Evolutionary conservation across 2,888 invertebrate genomes (phyloP).

Genomic region (Isotomurus palustris): DNA sequence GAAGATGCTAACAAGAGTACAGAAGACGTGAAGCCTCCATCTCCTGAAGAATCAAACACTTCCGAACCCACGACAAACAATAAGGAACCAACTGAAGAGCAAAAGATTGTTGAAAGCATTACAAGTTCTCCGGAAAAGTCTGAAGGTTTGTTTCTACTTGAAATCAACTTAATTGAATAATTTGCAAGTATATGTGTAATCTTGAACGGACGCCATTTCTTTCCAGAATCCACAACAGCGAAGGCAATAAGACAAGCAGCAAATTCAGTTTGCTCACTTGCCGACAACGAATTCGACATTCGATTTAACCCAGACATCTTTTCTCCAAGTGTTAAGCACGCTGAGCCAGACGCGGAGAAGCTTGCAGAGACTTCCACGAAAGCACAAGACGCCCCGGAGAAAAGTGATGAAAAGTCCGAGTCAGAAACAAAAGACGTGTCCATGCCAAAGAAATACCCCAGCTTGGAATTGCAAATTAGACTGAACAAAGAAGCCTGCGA

Average conservation of each 20-base stretch:
- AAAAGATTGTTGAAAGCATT: slow-evolving; percentile 84
- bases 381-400: neutral
- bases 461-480: slow-evolving; percentile 42
- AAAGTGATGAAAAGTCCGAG: neutral
- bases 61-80: slow-evolving; percentile 46
- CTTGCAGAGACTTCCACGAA: neutral
- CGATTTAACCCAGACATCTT: slow-evolving; percentile 98
- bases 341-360: slow-evolving; percentile 57
- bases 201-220: neutral
- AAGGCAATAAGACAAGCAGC: slow-evolving; percentile 76
- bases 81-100: slow-evolving; percentile 69
- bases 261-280: slow-evolving; percentile 84
- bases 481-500: slow-evolving; percentile 93
- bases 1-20: slow-evolving; percentile 24
- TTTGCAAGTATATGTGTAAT: too few relatives aligned
- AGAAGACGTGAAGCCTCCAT: slow-evolving; percentile 50
- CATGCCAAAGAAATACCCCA: slow-evolving; percentile 40
- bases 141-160: slow-evolving; percentile 10
- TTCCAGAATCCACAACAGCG: slow-evolving; percentile 38
- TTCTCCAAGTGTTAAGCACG: slow-evolving; percentile 85
- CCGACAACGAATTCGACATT: slow-evolving; percentile 93
- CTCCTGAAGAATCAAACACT: slow-evolving; percentile 48
- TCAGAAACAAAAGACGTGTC: slow-evolving; percentile 16
- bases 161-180: slow-evolving; percentile 2
- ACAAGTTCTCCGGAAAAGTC: slow-evolving; percentile 59